phyloP scores from a whole-genome alignment of 2,888 invertebrate genomes.

The Phortica okadai region DNA sequence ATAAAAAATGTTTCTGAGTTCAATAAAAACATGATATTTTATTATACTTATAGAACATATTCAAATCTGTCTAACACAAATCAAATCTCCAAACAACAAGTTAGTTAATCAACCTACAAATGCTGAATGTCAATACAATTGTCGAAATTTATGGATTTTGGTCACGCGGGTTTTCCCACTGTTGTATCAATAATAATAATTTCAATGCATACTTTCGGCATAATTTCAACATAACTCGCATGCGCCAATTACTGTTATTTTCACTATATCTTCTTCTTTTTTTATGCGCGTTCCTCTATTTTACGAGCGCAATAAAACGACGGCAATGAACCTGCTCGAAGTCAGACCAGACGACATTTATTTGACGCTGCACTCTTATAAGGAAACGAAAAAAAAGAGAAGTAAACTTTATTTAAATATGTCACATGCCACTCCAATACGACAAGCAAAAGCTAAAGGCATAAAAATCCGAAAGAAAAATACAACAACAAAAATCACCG shows the following conservation, averaged over 20 bases:
- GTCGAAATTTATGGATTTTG: neutral
- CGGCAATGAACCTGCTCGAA: neutral
- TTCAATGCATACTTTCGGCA: neutral
- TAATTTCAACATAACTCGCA: conserved; percentile 2
- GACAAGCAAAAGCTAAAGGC: neutral
- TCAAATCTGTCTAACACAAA: too few relatives aligned
- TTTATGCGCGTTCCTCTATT: neutral
- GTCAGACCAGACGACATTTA: neutral
- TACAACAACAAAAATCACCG: too few relatives aligned
- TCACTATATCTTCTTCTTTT: neutral
- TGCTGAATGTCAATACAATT: too few relatives aligned
- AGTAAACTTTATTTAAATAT: too few relatives aligned
- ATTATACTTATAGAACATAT: too few relatives aligned
- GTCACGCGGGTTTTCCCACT: neutral
- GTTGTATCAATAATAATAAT: conserved; percentile 12
- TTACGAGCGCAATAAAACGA: neutral
- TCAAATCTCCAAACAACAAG: too few relatives aligned
- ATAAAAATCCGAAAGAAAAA: too few relatives aligned
- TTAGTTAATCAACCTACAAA: too few relatives aligned
- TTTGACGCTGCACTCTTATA: neutral
- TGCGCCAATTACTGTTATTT: neutral
- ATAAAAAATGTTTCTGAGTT: too few relatives aligned
- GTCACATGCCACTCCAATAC: neutral
- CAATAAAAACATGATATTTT: too few relatives aligned
- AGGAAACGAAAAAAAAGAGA: neutral